These are phyloP conservation scores for Oplegnathus fasciatus DNA, from an alignment of 2,113 vertebrate genomes.

Conservation along the genomic window DNA sequence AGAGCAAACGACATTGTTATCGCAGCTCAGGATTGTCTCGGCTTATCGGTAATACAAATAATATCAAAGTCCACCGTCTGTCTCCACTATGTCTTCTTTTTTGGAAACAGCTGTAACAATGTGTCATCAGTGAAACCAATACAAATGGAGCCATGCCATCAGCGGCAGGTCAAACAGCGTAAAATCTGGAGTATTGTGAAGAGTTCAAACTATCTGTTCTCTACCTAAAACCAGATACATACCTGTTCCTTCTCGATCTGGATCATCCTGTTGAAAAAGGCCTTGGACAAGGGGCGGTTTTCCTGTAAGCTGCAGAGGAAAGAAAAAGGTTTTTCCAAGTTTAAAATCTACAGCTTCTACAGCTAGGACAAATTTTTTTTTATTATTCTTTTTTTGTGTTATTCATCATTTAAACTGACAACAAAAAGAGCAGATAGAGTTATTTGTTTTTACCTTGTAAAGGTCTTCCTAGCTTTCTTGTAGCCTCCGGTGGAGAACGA, in stretches of 20 bases:
- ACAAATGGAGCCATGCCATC: no score
- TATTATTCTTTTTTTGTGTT: neutral
- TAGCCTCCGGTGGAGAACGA: conserved; percentile 89
- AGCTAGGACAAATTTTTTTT: no score
- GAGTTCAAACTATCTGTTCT: no score
- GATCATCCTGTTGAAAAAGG: conserved; percentile 94
- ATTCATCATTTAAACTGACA: neutral
- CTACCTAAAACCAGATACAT: conserved; percentile 44
- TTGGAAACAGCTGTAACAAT: no score
- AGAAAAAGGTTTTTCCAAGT: neutral
- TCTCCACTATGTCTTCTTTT: neutral
- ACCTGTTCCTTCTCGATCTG: conserved; percentile 96
- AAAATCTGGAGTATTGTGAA: no score
- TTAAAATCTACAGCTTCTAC: neutral
- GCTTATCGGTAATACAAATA: neutral
- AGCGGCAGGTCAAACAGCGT: no score
- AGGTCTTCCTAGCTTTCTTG: conserved; percentile 90
- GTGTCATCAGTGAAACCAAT: no score
- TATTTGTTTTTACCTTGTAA: conserved; percentile 86
- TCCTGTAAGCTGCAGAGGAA: conserved; percentile 88
- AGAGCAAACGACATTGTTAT: conserved; percentile 7
- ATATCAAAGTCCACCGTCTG: neutral
- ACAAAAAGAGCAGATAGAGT: neutral
- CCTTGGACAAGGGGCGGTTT: conserved; percentile 89
- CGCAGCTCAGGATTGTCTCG: neutral